Evolutionary conservation across 2,888 invertebrate species (phyloP).

Genomic region (Zhuqinia jingwanae): DNA sequence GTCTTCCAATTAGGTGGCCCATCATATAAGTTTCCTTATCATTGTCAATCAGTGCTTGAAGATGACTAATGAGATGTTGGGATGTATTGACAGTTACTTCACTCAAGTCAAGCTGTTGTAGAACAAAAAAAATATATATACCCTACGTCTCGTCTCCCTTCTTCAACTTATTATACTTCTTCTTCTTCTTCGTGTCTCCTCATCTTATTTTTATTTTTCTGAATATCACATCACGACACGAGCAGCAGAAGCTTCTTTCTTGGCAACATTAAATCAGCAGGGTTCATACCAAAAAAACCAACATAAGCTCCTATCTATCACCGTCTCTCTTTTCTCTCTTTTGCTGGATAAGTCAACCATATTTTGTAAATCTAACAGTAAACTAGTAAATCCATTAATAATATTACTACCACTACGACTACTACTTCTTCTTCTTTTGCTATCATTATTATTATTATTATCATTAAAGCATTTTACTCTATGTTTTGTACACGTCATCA

Average conservation of each 20-base stretch:
- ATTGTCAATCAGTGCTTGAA: constrained; percentile 76
- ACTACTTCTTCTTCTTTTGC: too few species aligned
- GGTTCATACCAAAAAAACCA: constrained; percentile 38
- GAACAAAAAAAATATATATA: constrained; percentile 53
- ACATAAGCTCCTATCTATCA: constrained; percentile 8
- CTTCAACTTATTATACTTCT: too few species aligned
- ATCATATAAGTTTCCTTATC: constrained; percentile 76
- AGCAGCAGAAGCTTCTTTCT: constrained; percentile 15
- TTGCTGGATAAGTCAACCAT: constrained; percentile 42
- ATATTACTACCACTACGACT: constrained; percentile 24
- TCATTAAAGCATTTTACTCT: constrained; percentile 14
- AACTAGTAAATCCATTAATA: background rate
- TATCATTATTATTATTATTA: constrained; percentile 24
- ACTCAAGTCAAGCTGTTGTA: constrained; percentile 25
- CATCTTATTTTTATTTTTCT: background rate
- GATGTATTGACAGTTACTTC: constrained; percentile 73
- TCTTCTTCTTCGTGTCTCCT: background rate
- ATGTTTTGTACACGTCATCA: background rate
- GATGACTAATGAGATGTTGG: constrained; percentile 78
- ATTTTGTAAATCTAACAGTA: constrained; percentile 27
- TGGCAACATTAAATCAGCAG: constrained; percentile 61
- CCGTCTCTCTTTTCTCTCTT: background rate
- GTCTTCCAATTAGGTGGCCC: constrained; percentile 78
- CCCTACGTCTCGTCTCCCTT: background rate
- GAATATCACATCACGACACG: constrained; percentile 6